A percentile compares a stretch with the other conserved stretches of the same genome.
Evolutionary conservation across 2,797 vertebrate genomes (phyloP).

Genomic region (Petrocephalus schoutedeni): DNA sequence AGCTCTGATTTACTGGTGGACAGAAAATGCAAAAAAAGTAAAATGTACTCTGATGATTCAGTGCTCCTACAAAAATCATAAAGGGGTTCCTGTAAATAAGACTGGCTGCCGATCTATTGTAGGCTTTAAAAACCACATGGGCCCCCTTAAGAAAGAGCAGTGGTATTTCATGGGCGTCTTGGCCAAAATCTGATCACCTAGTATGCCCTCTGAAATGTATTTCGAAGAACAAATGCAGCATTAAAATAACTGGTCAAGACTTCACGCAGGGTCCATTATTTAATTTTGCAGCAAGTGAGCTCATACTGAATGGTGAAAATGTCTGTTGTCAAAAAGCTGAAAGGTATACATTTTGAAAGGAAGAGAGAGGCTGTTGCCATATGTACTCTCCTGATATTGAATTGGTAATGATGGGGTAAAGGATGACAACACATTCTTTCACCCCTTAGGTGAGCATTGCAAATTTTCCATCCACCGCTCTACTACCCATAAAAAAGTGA

Average conservation of each 20-base stretch:
- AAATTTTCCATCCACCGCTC: background rate
- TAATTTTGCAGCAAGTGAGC: background rate
- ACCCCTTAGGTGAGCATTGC: background rate
- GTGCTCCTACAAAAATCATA: background rate
- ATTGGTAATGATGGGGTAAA: background rate
- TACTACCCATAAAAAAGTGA: background rate
- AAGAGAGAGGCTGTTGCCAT: background rate
- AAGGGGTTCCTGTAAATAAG: background rate
- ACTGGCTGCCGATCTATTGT: background rate
- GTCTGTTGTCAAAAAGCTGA: background rate
- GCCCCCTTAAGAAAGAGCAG: background rate
- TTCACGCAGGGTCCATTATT: background rate
- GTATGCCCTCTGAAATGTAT: background rate
- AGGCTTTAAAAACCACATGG: background rate
- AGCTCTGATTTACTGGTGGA: background rate
- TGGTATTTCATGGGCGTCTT: background rate
- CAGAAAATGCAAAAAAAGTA: background rate
- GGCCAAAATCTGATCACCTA: background rate
- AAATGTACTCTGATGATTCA: background rate
- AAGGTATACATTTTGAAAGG: background rate
- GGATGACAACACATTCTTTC: background rate
- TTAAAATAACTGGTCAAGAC: background rate
- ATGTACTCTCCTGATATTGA: background rate
- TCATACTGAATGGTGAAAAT: background rate
- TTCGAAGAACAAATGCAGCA: background rate